Evolutionary conservation across 1,140 invertebrate genomes (phyloP).

Genomic region (Macrostomum lignano): DNA sequence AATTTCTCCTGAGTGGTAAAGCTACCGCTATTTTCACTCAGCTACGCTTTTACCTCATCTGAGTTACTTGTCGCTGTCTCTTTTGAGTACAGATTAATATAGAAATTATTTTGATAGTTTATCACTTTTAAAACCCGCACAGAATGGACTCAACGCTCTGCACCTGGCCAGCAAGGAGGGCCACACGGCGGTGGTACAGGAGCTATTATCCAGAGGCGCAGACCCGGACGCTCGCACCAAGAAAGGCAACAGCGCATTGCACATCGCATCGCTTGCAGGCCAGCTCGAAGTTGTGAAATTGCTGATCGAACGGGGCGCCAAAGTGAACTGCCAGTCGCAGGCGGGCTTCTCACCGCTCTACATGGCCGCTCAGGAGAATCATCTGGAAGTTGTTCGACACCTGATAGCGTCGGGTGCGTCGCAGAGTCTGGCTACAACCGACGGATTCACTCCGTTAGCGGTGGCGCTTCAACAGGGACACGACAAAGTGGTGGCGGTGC

Average conservation of each 20-base stretch:
- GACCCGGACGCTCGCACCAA: slow-evolving; percentile 81
- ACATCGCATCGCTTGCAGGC: slow-evolving; percentile 86
- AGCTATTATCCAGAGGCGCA: slow-evolving; percentile 70
- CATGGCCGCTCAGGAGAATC: slow-evolving; percentile 93
- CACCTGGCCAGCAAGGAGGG: slow-evolving; percentile 95
- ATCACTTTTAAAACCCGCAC: too few relatives aligned
- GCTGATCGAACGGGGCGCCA: slow-evolving; percentile 64
- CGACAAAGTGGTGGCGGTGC: slow-evolving; percentile 57
- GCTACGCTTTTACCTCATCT: too few relatives aligned
- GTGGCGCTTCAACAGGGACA: slow-evolving; percentile 78
- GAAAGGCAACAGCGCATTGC: slow-evolving; percentile 91
- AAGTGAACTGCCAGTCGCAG: slow-evolving; percentile 74
- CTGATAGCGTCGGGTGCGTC: slow-evolving; percentile 67
- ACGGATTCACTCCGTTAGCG: slow-evolving; percentile 52
- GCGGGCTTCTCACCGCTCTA: slow-evolving; percentile 94
- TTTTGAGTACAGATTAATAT: too few relatives aligned
- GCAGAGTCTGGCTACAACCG: slow-evolving; percentile 29
- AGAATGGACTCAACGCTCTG: slow-evolving; percentile 72
- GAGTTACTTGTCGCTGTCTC: too few relatives aligned
- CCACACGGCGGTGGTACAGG: slow-evolving; percentile 68
- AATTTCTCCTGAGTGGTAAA: too few relatives aligned
- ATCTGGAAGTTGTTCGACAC: slow-evolving; percentile 71
- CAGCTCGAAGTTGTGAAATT: slow-evolving; percentile 79
- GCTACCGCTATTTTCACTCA: too few relatives aligned
- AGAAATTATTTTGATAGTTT: too few relatives aligned